Evolutionary conservation across 2,888 invertebrate genomes (phyloP), one percentile per base, ranked within the genome.

Genomic region (Neoitamus cyanurus): DNA sequence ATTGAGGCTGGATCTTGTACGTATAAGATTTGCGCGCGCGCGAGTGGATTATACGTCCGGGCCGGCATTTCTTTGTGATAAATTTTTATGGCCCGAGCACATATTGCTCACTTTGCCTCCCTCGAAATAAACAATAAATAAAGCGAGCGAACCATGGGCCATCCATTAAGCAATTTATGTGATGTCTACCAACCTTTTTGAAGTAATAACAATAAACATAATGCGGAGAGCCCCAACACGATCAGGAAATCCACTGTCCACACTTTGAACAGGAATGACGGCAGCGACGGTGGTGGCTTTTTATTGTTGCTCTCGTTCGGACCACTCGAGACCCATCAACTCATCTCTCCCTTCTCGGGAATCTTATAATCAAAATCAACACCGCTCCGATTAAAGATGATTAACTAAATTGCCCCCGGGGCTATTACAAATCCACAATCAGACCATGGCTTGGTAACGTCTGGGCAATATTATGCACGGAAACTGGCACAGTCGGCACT

Each of bases 281-380:
- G 46, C 13, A 30, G 1, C 7, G 28, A 48, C 48, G 20, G n/a
- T 46, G 42, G 30, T 46, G 42, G 28, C 3, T 48, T 75, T 25
- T 30, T 78, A 78, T 46, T 78, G 46, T 31, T 78, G 78, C 30
- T 30, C 48, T 48, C 46, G 48, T 78, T 78, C 30, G 30, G 46
- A 28, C 31, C 46, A 78, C 78, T 78, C 46, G 25, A 78, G 30
- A 34, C 20, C n/a, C 75, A 75, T 75, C 37, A 75, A 75, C 48
- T 78, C 78, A 78, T 78, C 46, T 48, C 42, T 46, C 13, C 30
- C 48, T 48, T 25, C 70, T 30, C 31, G 30, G n/a, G 11, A n/a
- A 75, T 75, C 46, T 78, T 78, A 78, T 78, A 78, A 78, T 78
- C 46, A 78, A 78, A 78, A 78, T 78, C 78, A 78, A 78, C 78